These are phyloP conservation scores for Cheilosia scutellata DNA, from an alignment of 2,888 invertebrate species.

Conservation along the genomic window DNA sequence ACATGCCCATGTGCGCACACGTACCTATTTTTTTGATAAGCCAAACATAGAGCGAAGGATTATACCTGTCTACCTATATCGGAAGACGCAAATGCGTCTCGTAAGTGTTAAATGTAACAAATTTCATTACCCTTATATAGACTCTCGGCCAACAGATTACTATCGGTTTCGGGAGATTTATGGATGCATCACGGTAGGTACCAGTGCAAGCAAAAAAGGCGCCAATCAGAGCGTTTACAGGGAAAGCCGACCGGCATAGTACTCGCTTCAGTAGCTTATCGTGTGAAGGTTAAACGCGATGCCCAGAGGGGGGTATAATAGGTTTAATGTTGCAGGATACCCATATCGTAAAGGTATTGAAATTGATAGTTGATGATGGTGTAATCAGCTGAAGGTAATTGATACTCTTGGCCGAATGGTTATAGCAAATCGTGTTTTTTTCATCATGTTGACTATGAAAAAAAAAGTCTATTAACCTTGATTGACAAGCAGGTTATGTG, in stretches of 20 bases:
- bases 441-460: conserved; percentile 7
- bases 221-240: conserved; percentile 64
- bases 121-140: conserved; percentile 69
- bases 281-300: conserved; percentile 67
- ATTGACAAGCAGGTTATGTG: conserved; percentile 51
- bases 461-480: conserved; percentile 12
- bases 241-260: conserved; percentile 24
- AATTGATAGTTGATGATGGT: conserved; percentile 72
- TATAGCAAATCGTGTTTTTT: conserved; percentile 40
- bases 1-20: conserved; percentile 1
- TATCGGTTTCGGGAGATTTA: conserved; percentile 74
- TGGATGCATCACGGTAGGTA: conserved; percentile 61
- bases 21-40: conserved; percentile 47
- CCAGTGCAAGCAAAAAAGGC: conserved; percentile 46
- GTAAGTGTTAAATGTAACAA: conserved; percentile 75
- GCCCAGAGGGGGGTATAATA: conserved; percentile 54
- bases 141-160: conserved; percentile 61
- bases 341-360: conserved; percentile 60
- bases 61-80: conserved; percentile 59
- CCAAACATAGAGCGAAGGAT: conserved; percentile 42
- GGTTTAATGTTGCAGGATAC: conserved; percentile 58
- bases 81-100: conserved; percentile 55
- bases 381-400: conserved; percentile 61
- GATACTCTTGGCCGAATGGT: conserved; percentile 51
- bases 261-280: conserved; percentile 67